Base-by-base conservation (phyloP, 2,113 vertebrate species). In the Hippocampus mohnikei region DNA sequence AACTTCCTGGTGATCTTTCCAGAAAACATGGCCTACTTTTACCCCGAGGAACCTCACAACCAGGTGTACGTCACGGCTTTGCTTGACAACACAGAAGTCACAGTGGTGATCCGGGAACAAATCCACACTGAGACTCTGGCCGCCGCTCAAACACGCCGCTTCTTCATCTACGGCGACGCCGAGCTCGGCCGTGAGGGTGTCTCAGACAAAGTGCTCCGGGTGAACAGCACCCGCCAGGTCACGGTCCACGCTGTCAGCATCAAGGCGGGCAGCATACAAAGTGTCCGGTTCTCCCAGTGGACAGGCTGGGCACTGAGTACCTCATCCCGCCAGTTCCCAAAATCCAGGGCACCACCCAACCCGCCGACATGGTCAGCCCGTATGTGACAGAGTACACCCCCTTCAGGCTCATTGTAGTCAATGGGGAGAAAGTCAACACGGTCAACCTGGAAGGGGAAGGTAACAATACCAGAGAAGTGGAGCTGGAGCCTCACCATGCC, bases 21-120 rank as follows among this genome's bases (percentile, higher is more conserved):
- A 0, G 92, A 93, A 76, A 93, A 92, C 75, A 86, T 93, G 0
- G 92, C 92, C 46, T 76, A 74, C 27, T 93, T 87, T 61, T 46
- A 87, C 37, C 86, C 85, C 0, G 5, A 0, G 0, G 0, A 0
- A 0, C 2, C 81, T 3, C 0, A 0, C 0, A 84, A 82, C 75
- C 0, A 0, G 0, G 23, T 92, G 23, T 40, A 23, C 8, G 46
- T 92, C 70, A 87, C 80, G 0, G 76, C 84, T 20, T 7, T 91
- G 12, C 0, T 50, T 0, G 0, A 18, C 0, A 0, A 1, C 18
- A 90, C 91, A 0, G 0, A 0, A 0, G 61, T 93, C 48, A 0
- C 0, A 0, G 0, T 91, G 2, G 12, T 0, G 0, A 0, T 0
- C 0, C 0, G 4, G 0, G 0, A 1, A 3, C 0, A 0, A 0